Conservation (phyloP, 2,888 invertebrate genomes). For the Argynnis bischoffii region DNA sequence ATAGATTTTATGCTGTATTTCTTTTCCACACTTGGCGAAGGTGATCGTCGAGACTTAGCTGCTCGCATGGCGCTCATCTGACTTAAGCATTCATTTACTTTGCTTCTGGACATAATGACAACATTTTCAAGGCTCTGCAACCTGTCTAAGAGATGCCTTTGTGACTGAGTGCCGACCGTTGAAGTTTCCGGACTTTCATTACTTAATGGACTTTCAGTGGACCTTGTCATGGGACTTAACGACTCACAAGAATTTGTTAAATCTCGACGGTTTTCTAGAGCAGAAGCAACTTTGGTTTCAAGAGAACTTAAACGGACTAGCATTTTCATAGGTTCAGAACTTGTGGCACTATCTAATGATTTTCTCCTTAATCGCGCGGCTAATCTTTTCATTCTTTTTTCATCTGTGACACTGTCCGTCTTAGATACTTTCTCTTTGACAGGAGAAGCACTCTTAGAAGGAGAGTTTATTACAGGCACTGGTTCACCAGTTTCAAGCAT, state of each 20-base stretch:
- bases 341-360: slow-evolving; percentile 89
- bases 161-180: slow-evolving; percentile 75
- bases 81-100: slow-evolving; percentile 85
- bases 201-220: slow-evolving; percentile 63
- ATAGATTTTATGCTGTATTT: slow-evolving; percentile 84
- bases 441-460: slow-evolving; percentile 79
- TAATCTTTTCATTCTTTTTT: slow-evolving; percentile 77
- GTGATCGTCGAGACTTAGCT: slow-evolving; percentile 83
- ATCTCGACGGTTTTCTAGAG: slow-evolving; percentile 71
- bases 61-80: slow-evolving; percentile 85
- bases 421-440: slow-evolving; percentile 81
- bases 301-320: slow-evolving; percentile 88
- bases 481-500: slow-evolving; percentile 82
- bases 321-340: slow-evolving; percentile 91
- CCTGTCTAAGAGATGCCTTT: slow-evolving; percentile 81
- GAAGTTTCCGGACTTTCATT: slow-evolving; percentile 59
- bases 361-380: slow-evolving; percentile 85
- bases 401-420: slow-evolving; percentile 72
- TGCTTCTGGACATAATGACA: slow-evolving; percentile 84
- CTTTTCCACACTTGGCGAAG: slow-evolving; percentile 85
- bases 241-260: slow-evolving; percentile 83
- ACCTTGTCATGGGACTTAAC: slow-evolving; percentile 68
- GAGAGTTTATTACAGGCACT: slow-evolving; percentile 70
- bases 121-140: slow-evolving; percentile 84
- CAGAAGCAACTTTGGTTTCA: slow-evolving; percentile 89